These are phyloP conservation scores for Cephus runcator DNA, from an alignment of 2,888 invertebrate genomes.

Conservation along the genomic window DNA sequence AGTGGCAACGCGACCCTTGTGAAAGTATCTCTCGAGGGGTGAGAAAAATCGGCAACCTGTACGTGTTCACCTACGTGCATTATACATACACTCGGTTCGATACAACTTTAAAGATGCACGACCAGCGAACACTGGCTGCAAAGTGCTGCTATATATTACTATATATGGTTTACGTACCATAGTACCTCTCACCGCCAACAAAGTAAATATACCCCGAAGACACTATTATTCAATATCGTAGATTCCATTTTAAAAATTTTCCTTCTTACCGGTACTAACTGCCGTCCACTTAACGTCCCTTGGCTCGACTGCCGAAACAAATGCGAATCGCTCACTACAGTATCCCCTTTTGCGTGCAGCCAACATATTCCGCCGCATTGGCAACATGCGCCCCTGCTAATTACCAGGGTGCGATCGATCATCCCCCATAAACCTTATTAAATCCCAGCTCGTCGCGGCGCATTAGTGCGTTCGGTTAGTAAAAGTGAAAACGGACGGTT, in stretches of 20 bases:
- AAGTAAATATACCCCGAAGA: neutral
- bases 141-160: neutral
- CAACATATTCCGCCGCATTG: neutral
- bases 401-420: neutral
- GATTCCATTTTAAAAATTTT: neutral
- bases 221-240: neutral
- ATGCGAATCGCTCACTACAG: neutral
- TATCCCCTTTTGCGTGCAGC: neutral
- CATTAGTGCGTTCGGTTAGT: neutral
- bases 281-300: neutral
- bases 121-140: neutral
- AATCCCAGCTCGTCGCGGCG: neutral
- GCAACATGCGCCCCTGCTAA: neutral
- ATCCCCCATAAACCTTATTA: neutral
- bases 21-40: neutral
- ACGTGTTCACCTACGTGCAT: constrained; percentile 7
- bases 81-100: neutral
- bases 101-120: neutral
- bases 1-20: neutral
- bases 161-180: neutral
- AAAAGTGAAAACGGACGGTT: neutral
- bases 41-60: constrained; percentile 37
- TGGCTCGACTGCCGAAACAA: neutral
- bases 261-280: neutral
- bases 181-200: neutral